A percentile compares a stretch with the other conserved stretches of the same genome.
phyloP scores from a whole-genome alignment of 1,140 invertebrate genomes.

The Drosophila rufa region DNA sequence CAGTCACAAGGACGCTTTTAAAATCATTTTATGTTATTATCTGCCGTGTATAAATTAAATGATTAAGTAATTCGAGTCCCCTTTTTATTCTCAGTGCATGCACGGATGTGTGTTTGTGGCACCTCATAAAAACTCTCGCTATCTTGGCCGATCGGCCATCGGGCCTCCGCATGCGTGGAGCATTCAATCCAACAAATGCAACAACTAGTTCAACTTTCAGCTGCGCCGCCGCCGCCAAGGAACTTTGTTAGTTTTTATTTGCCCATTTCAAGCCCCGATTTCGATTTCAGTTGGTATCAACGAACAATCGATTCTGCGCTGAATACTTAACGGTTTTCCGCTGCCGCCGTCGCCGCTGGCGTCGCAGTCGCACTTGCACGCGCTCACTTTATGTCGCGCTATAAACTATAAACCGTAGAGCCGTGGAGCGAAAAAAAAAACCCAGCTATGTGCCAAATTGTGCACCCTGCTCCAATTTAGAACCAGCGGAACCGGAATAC shows the following conservation, averaged over 20 bases:
- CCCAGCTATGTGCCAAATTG: slow-evolving; percentile 14
- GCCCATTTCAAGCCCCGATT: slow-evolving; percentile 46
- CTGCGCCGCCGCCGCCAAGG: slow-evolving; percentile 36
- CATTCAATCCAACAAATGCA: slow-evolving; percentile 38
- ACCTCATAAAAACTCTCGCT: slow-evolving; percentile 59
- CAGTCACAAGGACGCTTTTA: no score
- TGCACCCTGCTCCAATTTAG: slow-evolving; percentile 37
- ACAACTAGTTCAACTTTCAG: slow-evolving; percentile 28
- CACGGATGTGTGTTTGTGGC: slow-evolving; percentile 16
- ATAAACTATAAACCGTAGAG: slow-evolving; percentile 22
- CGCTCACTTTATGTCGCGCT: slow-evolving; percentile 28
- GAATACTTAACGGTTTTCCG: slow-evolving; percentile 56
- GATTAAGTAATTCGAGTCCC: neutral
- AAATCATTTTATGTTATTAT: no score
- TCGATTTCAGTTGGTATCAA: slow-evolving; percentile 52
- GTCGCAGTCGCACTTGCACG: slow-evolving; percentile 14
- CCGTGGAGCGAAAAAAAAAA: slow-evolving; percentile 7
- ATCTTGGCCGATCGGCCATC: slow-evolving; percentile 53
- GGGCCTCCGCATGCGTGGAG: slow-evolving; percentile 40
- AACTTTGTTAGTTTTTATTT: slow-evolving; percentile 50
- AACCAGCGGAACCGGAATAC: slow-evolving; percentile 35
- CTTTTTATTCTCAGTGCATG: slow-evolving; percentile 7
- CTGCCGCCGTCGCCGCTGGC: slow-evolving; percentile 4
- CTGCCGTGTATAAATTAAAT: neutral
- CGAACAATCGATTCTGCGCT: slow-evolving; percentile 52